phyloP scores from a whole-genome alignment of 2,888 invertebrate species.

The Vanessa cardui region DNA sequence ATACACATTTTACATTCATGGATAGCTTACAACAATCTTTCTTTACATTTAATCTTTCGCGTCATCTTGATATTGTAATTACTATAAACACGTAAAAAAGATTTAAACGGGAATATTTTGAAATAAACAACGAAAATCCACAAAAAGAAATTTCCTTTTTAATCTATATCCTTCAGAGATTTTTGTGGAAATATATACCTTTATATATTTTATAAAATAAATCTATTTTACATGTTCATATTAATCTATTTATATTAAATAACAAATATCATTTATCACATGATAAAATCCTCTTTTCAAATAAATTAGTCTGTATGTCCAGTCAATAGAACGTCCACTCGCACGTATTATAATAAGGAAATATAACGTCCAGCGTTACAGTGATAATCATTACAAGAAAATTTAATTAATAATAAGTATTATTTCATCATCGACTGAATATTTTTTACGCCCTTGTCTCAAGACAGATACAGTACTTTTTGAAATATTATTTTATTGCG shows the following conservation, averaged over 20 bases:
- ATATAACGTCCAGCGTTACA: too few species aligned
- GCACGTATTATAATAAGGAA: too few species aligned
- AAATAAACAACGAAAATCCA: background rate
- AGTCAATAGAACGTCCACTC: background rate
- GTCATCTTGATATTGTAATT: background rate
- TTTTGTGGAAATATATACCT: background rate
- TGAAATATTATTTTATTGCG: too few species aligned
- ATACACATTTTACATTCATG: slow-evolving; percentile 32
- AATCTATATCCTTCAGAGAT: background rate
- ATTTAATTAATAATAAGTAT: too few species aligned
- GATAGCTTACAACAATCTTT: slow-evolving; percentile 19
- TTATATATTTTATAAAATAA: background rate
- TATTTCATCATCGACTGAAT: too few species aligned
- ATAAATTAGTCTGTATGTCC: background rate
- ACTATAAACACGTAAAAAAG: slow-evolving; percentile 7
- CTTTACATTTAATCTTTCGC: slow-evolving; percentile 12
- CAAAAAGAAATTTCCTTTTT: background rate
- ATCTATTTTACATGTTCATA: slow-evolving; percentile 1
- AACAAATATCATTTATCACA: slow-evolving; percentile 5
- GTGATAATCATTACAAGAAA: too few species aligned
- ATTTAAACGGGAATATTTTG: background rate
- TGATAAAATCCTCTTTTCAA: background rate
- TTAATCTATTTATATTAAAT: background rate
- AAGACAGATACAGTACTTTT: too few species aligned
- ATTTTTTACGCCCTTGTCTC: too few species aligned